Evolutionary conservation across 2,113 vertebrate genomes (phyloP), one percentile per base, ranked within the genome.

Genomic region (Podilymbus podiceps): DNA sequence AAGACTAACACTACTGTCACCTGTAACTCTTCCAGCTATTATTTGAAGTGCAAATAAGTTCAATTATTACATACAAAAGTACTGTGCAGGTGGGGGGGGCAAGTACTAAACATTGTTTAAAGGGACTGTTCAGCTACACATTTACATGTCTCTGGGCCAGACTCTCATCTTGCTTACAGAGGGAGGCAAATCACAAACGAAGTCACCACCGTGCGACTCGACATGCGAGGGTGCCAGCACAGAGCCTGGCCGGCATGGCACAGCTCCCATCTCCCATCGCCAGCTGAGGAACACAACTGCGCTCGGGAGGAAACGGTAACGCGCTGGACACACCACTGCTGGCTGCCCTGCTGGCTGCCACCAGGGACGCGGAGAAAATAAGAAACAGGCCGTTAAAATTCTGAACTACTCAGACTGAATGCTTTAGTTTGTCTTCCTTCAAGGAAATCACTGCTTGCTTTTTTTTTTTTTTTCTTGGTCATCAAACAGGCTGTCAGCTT

Each of bases 401-500:
- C 78, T 19, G 21, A 63, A 64, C 53, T 67, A 64, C 72, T 85
- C 11, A 80, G 55, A 80, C 11, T 66, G 53, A 93, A 87, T 55
- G 17, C 42, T 74, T 91, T 56, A 35, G 58, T 56, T 89, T 17
- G 59, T 42, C 49, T 91, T 80, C 27, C 88, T 96, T 96, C 86
- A 95, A 82, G 68, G 86, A 97, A 98, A 91, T 82, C 27, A 78
- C 8, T 66, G 40, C 72, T 42, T 87, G 42, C 3, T 12, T 40
- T n/a, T 44, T 42, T 22, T 21, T 16, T 28, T 77, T 56, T 90
- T 82, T 59, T 42, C 68, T 85, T 89, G 35, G 76, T 93, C 92
- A 95, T 68, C 89, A 85, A 93, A 86, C 24, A 79, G 63, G 52
- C 81, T 91, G 89, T 94, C 86, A 96, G 62, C 27, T 93, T 90